phyloP scores from a whole-genome alignment of 2,888 invertebrate species.

The Cristatella mucedo region DNA sequence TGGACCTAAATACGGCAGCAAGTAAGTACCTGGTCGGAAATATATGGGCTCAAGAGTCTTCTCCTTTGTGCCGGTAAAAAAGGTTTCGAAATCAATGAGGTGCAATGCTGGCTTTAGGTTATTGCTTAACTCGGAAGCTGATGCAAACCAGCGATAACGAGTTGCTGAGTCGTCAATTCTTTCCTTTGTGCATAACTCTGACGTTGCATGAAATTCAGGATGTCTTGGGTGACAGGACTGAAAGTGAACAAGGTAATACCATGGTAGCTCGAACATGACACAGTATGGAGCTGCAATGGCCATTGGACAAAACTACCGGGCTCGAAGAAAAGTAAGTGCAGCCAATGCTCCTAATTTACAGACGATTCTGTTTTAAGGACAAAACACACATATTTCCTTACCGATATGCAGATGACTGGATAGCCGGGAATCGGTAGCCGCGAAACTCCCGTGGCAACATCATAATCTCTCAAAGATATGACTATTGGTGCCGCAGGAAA shows the following conservation, averaged over 20 bases:
- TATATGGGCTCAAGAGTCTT: conserved; percentile 37
- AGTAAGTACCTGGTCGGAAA: conserved; percentile 33
- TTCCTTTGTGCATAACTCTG: conserved; percentile 23
- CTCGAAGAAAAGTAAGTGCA: too few species aligned
- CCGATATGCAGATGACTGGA: conserved; percentile 36
- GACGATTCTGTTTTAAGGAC: not conserved
- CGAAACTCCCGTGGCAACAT: conserved; percentile 13
- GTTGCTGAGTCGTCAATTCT: conserved; percentile 33
- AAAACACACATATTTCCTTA: conserved; percentile 17
- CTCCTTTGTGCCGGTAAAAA: conserved; percentile 29
- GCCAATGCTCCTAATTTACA: too few species aligned
- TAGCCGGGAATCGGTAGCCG: conserved; percentile 27
- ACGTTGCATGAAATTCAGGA: conserved; percentile 27
- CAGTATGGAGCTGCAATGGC: too few species aligned
- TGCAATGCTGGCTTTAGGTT: conserved; percentile 24
- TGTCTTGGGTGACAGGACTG: conserved; percentile 35
- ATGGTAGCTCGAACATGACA: too few species aligned
- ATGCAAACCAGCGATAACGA: conserved; percentile 32
- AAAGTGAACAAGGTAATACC: conserved; percentile 2
- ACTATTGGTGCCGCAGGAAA: conserved; percentile 33
- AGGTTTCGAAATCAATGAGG: conserved; percentile 30
- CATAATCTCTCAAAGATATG: conserved; percentile 31
- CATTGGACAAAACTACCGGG: too few species aligned
- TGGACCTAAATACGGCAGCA: too few species aligned
- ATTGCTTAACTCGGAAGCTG: conserved; percentile 25